Evolutionary conservation across 2,113 vertebrate genomes (phyloP).

Genomic region (Haliaeetus leucogaster): DNA sequence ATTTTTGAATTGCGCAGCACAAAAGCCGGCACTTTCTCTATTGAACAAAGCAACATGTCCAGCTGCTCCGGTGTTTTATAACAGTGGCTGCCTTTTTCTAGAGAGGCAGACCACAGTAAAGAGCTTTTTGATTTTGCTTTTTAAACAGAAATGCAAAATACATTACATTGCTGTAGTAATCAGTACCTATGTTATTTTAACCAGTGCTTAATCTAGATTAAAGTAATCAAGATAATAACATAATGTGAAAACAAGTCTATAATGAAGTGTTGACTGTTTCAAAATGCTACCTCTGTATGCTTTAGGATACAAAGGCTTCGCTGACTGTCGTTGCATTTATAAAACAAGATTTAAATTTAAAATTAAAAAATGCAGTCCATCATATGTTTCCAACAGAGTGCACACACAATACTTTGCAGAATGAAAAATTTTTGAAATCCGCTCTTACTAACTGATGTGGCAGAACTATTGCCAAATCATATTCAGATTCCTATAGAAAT

Average conservation of each 20-base stretch:
- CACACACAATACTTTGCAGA: neutral
- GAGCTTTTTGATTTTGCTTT: neutral
- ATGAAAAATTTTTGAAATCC: neutral
- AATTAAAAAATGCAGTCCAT: neutral
- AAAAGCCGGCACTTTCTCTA: neutral
- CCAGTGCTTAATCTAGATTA: neutral
- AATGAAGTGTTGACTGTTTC: neutral
- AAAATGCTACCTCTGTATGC: neutral
- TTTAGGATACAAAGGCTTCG: neutral
- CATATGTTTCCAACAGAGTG: neutral
- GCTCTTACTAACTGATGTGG: neutral
- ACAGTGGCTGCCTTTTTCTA: neutral
- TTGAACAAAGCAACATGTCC: neutral
- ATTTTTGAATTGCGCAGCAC: neutral
- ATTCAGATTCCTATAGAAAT: neutral
- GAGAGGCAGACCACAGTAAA: neutral
- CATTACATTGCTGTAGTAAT: neutral
- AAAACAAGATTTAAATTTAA: neutral
- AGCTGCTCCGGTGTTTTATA: neutral
- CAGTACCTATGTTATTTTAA: neutral
- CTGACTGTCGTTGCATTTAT: neutral
- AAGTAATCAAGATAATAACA: neutral
- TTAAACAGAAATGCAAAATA: neutral
- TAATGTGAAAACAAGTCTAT: neutral
- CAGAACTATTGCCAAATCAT: neutral